These are phyloP conservation scores for Buteo buteo DNA, from an alignment of 2,113 vertebrate species.

Conservation along the genomic window DNA sequence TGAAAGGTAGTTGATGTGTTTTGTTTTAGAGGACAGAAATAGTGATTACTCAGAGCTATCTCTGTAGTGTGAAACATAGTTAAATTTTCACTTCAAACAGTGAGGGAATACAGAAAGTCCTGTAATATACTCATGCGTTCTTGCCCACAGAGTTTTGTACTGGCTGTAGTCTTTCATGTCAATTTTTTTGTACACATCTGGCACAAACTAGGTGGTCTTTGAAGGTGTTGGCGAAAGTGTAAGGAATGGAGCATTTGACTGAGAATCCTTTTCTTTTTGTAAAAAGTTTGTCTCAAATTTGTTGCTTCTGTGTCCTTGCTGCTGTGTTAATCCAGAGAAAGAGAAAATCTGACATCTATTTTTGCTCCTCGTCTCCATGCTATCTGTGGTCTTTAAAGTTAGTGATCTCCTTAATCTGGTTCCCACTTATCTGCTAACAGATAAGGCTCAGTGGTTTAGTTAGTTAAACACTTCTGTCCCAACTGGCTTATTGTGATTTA, in stretches of 20 bases:
- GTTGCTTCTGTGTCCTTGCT: not conserved
- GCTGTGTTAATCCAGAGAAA: not conserved
- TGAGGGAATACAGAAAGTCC: not conserved
- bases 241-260: not conserved
- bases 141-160: not conserved
- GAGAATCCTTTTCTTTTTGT: not conserved
- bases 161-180: not conserved
- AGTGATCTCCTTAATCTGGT: slow-evolving; percentile 23
- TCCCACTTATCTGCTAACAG: slow-evolving; percentile 24
- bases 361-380: not conserved
- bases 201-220: not conserved
- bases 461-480: slow-evolving; percentile 32
- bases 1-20: not conserved
- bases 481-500: slow-evolving; percentile 16
- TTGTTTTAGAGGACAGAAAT: not conserved
- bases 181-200: not conserved
- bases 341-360: not conserved
- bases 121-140: not conserved
- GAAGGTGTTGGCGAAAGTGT: not conserved
- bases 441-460: slow-evolving; percentile 39
- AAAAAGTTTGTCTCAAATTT: not conserved
- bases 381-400: not conserved
- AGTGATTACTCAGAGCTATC: not conserved
- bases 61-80: not conserved
- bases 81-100: not conserved